phyloP scores from a whole-genome alignment of 2,888 invertebrate genomes.

The Trissolcus japonicus region DNA sequence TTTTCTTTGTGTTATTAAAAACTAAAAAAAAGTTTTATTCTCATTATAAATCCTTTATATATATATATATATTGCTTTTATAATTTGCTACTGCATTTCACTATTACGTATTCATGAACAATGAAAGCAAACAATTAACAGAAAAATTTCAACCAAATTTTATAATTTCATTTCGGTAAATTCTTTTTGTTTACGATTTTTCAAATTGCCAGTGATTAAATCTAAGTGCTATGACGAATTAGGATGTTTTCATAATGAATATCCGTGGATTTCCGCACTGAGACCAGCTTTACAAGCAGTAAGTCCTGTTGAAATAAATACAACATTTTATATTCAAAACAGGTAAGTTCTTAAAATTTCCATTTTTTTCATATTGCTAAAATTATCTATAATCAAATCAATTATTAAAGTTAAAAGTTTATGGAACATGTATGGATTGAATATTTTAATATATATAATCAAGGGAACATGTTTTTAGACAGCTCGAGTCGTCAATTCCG shows the following conservation, averaged over 20 bases:
- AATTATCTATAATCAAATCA: background rate
- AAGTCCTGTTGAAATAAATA: slow-evolving; percentile 68
- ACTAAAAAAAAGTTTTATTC: too few relatives aligned
- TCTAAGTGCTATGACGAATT: slow-evolving; percentile 70
- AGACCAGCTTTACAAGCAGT: slow-evolving; percentile 71
- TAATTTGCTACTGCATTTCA: too few relatives aligned
- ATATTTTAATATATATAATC: background rate
- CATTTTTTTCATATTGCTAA: background rate
- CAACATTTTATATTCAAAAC: slow-evolving; percentile 69
- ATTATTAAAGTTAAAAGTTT: background rate
- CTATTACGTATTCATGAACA: too few relatives aligned
- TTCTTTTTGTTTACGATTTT: background rate
- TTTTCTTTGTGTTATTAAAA: too few relatives aligned
- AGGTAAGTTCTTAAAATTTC: slow-evolving; percentile 58
- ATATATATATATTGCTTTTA: too few relatives aligned
- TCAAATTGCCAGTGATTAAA: slow-evolving; percentile 21
- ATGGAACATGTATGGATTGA: too few relatives aligned
- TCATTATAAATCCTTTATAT: too few relatives aligned
- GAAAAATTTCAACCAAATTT: background rate
- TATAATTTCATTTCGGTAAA: background rate
- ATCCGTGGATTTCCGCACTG: slow-evolving; percentile 71
- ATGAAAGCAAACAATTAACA: too few relatives aligned
- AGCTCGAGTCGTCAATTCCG: slow-evolving; percentile 28
- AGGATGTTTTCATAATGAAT: slow-evolving; percentile 72
- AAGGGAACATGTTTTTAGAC: slow-evolving; percentile 14